phyloP scores from a whole-genome alignment of 2,113 vertebrate genomes.

The Gadus macrocephalus region DNA sequence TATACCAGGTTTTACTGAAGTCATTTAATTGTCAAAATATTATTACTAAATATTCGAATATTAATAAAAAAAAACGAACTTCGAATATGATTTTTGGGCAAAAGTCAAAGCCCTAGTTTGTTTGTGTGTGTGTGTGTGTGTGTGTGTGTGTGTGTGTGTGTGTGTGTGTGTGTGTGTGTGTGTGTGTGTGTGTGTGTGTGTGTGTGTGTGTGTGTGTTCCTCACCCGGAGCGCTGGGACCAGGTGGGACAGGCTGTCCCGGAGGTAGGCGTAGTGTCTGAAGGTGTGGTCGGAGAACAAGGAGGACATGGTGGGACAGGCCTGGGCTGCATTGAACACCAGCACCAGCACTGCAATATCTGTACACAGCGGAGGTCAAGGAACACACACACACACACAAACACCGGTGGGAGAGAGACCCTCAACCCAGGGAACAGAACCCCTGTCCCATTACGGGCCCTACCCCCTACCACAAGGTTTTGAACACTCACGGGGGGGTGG shows the following conservation, averaged over 20 bases:
- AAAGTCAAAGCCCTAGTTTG: no score
- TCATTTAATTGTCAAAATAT: no score
- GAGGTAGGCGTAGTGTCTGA: constrained; percentile 93
- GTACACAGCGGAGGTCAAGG: constrained; percentile 8
- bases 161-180: not conserved
- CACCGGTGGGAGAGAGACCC: not conserved
- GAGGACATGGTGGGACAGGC: constrained; percentile 94
- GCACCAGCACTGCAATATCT: constrained; percentile 95
- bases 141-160: not conserved
- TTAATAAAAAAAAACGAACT: no score
- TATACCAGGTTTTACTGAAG: no score
- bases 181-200: not conserved
- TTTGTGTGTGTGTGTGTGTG: not conserved
- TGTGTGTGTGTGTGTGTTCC: constrained; percentile 27
- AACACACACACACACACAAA: not conserved
- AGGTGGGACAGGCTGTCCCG: constrained; percentile 95
- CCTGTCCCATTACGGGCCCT: no score
- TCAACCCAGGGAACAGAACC: no score
- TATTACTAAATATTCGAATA: no score
- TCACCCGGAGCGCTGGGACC: constrained; percentile 87
- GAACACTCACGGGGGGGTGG: no score
- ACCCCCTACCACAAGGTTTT: no score
- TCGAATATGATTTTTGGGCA: no score
- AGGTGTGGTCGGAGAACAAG: constrained; percentile 94
- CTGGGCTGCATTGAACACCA: constrained; percentile 95